Percentiles rank a stretch among this genome's conserved stretches.
Conservation (phyloP, 1,140 invertebrate genomes). For the Drosophila gunungcola region DNA sequence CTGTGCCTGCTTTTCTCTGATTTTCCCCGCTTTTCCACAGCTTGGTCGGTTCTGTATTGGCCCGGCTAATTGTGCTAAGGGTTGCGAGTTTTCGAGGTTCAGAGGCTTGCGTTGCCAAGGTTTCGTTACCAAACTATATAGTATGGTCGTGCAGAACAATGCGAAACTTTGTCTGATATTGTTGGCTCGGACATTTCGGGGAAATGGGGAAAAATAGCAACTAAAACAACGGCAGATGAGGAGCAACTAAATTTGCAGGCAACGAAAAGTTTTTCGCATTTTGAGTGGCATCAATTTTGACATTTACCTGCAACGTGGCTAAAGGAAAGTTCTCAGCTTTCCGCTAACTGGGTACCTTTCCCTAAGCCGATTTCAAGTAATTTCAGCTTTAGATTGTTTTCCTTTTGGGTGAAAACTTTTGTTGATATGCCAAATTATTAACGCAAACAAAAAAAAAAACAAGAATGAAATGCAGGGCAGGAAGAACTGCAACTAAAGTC, state of each 20-base stretch:
- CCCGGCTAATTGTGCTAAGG: constrained; percentile 31
- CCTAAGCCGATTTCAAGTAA: constrained; percentile 61
- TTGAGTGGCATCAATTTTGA: constrained; percentile 84
- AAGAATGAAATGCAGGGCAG: constrained; percentile 11
- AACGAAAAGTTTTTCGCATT: constrained; percentile 61
- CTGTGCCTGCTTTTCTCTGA: constrained; percentile 38
- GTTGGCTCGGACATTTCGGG: constrained; percentile 43
- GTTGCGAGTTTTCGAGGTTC: neutral
- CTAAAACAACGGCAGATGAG: constrained; percentile 29
- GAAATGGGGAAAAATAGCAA: constrained; percentile 36
- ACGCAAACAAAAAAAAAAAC: constrained; percentile 36
- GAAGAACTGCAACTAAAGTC: constrained; percentile 41
- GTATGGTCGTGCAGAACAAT: constrained; percentile 33
- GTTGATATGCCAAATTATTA: constrained; percentile 66
- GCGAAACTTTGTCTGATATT: constrained; percentile 35
- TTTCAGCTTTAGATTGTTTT: constrained; percentile 42
- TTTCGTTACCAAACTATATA: neutral
- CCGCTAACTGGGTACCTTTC: constrained; percentile 32
- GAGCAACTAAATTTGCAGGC: constrained; percentile 36
- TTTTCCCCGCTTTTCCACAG: constrained; percentile 14
- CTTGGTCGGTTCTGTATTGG: constrained; percentile 11
- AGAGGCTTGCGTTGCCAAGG: constrained; percentile 19
- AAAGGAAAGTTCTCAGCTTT: constrained; percentile 39
- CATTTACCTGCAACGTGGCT: constrained; percentile 80
- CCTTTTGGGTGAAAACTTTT: constrained; percentile 53